These are phyloP conservation scores for Arremon brunneinucha DNA, from an alignment of 2,797 vertebrate genomes.

Conservation along the genomic window DNA sequence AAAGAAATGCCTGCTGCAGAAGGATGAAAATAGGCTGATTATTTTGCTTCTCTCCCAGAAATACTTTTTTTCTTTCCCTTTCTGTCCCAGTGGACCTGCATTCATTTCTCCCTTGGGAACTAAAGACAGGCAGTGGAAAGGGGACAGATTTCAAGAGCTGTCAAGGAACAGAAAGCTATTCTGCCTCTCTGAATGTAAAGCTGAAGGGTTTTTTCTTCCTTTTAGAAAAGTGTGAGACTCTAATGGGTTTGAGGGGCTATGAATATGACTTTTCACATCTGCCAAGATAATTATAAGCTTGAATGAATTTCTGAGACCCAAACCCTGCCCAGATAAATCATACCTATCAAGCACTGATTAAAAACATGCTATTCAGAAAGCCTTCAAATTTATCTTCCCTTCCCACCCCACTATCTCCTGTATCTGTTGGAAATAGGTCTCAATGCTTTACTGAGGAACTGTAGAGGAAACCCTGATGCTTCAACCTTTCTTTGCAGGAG, in stretches of 20 bases:
- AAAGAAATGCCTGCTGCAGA: not conserved
- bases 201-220: not conserved
- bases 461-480: not conserved
- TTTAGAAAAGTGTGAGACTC: not conserved
- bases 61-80: not conserved
- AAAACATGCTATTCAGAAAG: not conserved
- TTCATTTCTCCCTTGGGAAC: not conserved
- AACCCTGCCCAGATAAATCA: constrained; percentile 5
- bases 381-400: not conserved
- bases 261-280: not conserved
- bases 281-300: constrained; percentile 36
- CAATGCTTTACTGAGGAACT: not conserved
- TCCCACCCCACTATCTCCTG: not conserved
- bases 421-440: not conserved
- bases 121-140: not conserved
- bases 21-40: not conserved
- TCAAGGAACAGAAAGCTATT: not conserved
- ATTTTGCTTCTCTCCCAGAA: not conserved
- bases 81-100: not conserved
- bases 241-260: not conserved
- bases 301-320: constrained; percentile 23
- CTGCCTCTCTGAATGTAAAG: not conserved
- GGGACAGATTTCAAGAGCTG: not conserved
- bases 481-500: not conserved
- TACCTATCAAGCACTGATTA: not conserved